Evolutionary conservation across 2,113 vertebrate genomes (phyloP).

Genomic region (Egretta garzetta): DNA sequence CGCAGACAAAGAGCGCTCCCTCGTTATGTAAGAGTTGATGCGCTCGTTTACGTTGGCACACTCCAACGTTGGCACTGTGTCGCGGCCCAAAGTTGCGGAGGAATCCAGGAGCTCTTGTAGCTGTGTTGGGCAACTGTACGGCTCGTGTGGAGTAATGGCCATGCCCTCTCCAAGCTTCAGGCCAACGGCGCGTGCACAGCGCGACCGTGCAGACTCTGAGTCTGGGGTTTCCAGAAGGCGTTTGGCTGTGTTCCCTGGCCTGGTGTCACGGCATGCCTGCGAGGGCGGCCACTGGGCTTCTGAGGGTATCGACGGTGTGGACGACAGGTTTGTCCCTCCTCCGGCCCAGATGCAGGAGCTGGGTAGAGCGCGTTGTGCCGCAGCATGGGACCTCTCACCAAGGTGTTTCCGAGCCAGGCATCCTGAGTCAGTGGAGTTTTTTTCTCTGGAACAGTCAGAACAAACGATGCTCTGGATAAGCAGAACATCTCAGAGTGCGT

Average conservation of each 20-base stretch:
- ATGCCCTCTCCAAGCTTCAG: not conserved
- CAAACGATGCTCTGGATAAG: not conserved
- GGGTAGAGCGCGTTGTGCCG: rapidly evolving
- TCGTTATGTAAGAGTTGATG: not conserved
- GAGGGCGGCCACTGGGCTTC: not conserved
- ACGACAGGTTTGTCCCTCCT: not conserved
- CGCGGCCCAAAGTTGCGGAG: rapidly evolving
- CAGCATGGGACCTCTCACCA: not conserved
- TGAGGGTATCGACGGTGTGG: rapidly evolving
- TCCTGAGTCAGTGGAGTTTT: not conserved
- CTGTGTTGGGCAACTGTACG: not conserved
- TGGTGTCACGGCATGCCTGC: not conserved
- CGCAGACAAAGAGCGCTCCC: rapidly evolving
- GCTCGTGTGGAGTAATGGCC: rapidly evolving
- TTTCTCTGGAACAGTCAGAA: not conserved
- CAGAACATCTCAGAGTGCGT: not conserved
- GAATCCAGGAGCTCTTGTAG: not conserved
- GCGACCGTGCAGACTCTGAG: rapidly evolving
- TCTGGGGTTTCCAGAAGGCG: not conserved
- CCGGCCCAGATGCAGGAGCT: not conserved
- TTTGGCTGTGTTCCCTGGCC: rapidly evolving
- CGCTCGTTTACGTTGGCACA: rapidly evolving
- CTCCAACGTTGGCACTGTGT: not conserved
- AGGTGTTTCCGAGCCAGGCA: not conserved
- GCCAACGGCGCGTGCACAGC: rapidly evolving